Conservation (phyloP, 1,140 invertebrate genomes). For the Drosophila leontia region DNA sequence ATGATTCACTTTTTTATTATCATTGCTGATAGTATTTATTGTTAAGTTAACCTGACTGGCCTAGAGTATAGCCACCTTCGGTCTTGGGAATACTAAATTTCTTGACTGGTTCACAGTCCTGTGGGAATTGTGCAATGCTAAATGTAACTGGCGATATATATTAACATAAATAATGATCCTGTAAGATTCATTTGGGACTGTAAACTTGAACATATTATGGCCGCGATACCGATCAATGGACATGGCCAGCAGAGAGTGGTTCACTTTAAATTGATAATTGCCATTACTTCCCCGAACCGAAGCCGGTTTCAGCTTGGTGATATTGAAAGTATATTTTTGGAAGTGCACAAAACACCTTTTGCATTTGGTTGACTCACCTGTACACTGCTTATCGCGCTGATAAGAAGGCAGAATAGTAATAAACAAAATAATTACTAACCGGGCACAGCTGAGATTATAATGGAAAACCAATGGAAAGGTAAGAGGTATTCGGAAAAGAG, state of each 20-base stretch:
- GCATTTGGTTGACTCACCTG: constrained; percentile 14
- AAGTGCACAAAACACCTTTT: constrained; percentile 16
- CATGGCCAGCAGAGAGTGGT: constrained; percentile 29
- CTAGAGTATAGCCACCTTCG: constrained; percentile 18
- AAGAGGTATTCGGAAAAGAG: background rate
- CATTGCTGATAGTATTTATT: background rate
- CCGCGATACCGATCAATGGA: constrained; percentile 33
- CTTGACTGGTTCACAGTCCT: constrained; percentile 31
- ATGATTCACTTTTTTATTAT: constrained; percentile 3
- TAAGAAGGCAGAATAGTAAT: constrained; percentile 9
- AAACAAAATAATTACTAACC: constrained; percentile 33
- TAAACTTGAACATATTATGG: constrained; percentile 38
- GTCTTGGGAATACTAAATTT: background rate
- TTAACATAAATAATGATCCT: constrained; percentile 40
- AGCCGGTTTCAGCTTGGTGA: background rate
- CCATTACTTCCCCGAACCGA: background rate
- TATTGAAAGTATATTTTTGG: constrained; percentile 23
- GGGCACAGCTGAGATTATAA: constrained; percentile 15
- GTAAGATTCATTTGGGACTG: constrained; percentile 18
- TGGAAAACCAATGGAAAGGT: background rate
- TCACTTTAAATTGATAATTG: constrained; percentile 31
- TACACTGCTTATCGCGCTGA: constrained; percentile 21
- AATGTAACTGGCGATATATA: constrained; percentile 7
- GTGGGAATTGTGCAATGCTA: constrained; percentile 31
- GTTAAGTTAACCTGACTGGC: background rate